Evolutionary conservation across 2,888 invertebrate species (phyloP).

Genomic region (Caenorhabditis sp.): DNA sequence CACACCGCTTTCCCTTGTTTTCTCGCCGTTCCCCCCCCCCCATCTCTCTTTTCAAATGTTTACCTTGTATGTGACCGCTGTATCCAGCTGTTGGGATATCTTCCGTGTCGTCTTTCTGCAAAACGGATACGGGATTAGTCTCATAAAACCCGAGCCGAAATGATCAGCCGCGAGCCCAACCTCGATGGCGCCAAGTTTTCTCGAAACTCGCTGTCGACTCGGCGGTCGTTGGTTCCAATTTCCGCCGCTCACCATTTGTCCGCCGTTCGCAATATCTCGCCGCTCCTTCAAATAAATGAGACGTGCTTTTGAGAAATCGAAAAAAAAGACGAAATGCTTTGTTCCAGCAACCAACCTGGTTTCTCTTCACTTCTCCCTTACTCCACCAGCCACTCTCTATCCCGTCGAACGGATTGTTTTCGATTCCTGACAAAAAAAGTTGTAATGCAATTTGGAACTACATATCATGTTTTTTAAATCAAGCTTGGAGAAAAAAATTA

Average conservation of each 20-base stretch:
- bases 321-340: constrained; percentile 24
- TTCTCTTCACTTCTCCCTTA: constrained; percentile 74
- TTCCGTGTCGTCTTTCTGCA: constrained; percentile 63
- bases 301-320: neutral
- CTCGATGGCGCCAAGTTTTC: constrained; percentile 55
- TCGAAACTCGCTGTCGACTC: constrained; percentile 57
- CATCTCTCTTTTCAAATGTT: constrained; percentile 4
- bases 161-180: constrained; percentile 22
- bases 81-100: constrained; percentile 74
- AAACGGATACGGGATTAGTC: constrained; percentile 28
- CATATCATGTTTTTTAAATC: too few relatives aligned
- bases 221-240: constrained; percentile 65
- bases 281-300: constrained; percentile 64
- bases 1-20: neutral
- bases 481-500: too few relatives aligned
- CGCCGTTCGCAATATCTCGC: constrained; percentile 68
- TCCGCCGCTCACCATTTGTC: constrained; percentile 65
- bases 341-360: constrained; percentile 65
- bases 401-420: constrained; percentile 75
- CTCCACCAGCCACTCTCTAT: constrained; percentile 74
- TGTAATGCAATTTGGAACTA: too few relatives aligned
- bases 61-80: constrained; percentile 74
- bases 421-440: constrained; percentile 55
- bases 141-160: constrained; percentile 28
- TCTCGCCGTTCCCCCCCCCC: too few relatives aligned